Evolutionary conservation across 1,140 invertebrate genomes (phyloP).

Genomic region (Bombus superbus): DNA sequence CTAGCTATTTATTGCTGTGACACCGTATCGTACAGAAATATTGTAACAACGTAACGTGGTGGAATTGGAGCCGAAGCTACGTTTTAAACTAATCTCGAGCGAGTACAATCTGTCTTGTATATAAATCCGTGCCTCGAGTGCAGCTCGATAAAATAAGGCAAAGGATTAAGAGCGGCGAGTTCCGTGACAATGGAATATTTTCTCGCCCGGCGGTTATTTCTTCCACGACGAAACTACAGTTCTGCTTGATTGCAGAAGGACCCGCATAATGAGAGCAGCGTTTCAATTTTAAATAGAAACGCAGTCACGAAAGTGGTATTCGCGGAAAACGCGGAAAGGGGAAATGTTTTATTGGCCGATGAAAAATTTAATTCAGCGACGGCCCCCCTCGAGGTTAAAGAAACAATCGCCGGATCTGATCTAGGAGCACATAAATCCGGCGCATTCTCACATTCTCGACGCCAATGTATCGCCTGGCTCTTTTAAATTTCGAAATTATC

Average conservation of each 20-base stretch:
- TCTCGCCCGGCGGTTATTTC: background rate
- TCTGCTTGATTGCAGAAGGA: background rate
- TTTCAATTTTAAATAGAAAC: background rate
- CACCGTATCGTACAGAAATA: too few relatives aligned
- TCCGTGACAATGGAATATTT: background rate
- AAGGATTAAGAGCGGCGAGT: background rate
- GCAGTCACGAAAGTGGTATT: background rate
- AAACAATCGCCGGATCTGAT: conserved; percentile 3
- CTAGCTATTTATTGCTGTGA: too few relatives aligned
- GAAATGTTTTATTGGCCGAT: background rate
- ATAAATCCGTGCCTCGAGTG: too few relatives aligned
- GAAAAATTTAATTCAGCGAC: background rate
- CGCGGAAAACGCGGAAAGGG: too few relatives aligned
- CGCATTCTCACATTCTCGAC: conserved; percentile 10
- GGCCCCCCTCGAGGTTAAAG: background rate
- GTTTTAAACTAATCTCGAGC: background rate
- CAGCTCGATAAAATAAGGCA: rapidly evolving
- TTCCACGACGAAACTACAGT: background rate
- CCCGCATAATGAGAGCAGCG: background rate
- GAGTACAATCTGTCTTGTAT: background rate
- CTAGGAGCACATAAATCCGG: background rate
- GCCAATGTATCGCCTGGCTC: background rate
- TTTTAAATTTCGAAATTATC: conserved; percentile 40
- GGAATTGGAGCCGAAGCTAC: background rate
- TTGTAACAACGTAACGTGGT: too few relatives aligned